phyloP scores from a whole-genome alignment of 2,113 vertebrate genomes.

The Accipiter cooperii region DNA sequence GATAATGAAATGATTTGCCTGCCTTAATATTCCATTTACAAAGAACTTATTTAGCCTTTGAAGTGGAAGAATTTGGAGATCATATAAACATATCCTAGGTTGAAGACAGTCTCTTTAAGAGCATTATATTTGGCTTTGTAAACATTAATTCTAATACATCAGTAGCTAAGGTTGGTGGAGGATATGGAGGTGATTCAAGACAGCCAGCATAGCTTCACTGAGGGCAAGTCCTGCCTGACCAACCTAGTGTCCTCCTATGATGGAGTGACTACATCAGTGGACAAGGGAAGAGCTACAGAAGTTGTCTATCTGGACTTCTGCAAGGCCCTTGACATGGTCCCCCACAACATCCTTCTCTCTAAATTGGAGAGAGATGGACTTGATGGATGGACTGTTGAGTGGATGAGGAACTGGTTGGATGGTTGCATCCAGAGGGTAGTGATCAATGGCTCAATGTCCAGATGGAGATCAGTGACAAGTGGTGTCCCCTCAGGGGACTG shows the following conservation, averaged over 20 bases:
- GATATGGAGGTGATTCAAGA: not conserved
- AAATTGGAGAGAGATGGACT: not conserved
- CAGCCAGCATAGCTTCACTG: not conserved
- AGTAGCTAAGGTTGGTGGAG: not conserved
- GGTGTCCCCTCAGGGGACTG: not conserved
- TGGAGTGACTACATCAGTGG: too few species aligned
- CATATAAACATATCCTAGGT: constrained; percentile 68
- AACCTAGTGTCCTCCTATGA: not conserved
- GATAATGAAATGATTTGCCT: constrained; percentile 68
- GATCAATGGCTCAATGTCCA: not conserved
- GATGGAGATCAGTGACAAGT: not conserved
- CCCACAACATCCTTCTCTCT: not conserved
- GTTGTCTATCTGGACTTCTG: not conserved
- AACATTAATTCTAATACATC: constrained; percentile 47
- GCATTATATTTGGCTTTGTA: constrained; percentile 39
- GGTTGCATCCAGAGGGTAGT: not conserved
- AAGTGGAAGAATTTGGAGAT: constrained; percentile 69
- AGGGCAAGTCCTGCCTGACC: not conserved
- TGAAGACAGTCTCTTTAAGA: constrained; percentile 52
- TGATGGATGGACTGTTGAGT: not conserved
- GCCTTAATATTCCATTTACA: constrained; percentile 61
- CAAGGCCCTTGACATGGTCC: not conserved
- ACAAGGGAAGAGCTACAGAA: not conserved
- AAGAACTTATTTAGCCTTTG: constrained; percentile 69
- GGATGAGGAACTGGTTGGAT: not conserved